Evolutionary conservation across 2,113 vertebrate genomes (phyloP).

Genomic region (Coturnix japonica): DNA sequence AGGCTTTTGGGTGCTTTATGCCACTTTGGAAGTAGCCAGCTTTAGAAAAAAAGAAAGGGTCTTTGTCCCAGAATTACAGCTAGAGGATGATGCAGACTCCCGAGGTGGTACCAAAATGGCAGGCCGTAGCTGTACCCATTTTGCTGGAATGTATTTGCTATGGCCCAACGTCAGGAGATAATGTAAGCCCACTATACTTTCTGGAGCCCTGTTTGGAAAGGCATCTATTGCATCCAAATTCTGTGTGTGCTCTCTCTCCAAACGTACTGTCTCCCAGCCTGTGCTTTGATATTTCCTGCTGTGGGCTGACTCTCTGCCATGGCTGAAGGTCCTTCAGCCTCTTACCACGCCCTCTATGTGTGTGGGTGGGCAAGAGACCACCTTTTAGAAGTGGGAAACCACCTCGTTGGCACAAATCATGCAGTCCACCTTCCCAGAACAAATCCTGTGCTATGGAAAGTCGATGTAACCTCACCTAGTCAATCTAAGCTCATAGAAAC

Average conservation of each 20-base stretch:
- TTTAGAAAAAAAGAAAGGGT: background rate
- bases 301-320: background rate
- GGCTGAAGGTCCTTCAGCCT: background rate
- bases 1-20: background rate
- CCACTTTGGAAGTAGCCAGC: background rate
- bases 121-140: background rate
- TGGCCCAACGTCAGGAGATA: background rate
- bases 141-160: background rate
- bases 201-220: background rate
- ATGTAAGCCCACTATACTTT: background rate
- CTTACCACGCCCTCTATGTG: fast-evolving
- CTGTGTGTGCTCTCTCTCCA: background rate
- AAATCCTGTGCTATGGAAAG: background rate
- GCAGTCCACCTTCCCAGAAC: background rate
- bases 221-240: background rate
- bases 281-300: background rate
- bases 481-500: background rate
- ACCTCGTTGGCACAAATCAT: background rate
- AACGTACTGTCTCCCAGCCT: background rate
- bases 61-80: constrained; percentile 30
- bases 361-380: background rate
- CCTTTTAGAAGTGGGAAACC: background rate
- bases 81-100: background rate
- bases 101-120: constrained; percentile 19
- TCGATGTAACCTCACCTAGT: background rate